phyloP scores from a whole-genome alignment of 2,888 invertebrate species.

The Agelastica alni region DNA sequence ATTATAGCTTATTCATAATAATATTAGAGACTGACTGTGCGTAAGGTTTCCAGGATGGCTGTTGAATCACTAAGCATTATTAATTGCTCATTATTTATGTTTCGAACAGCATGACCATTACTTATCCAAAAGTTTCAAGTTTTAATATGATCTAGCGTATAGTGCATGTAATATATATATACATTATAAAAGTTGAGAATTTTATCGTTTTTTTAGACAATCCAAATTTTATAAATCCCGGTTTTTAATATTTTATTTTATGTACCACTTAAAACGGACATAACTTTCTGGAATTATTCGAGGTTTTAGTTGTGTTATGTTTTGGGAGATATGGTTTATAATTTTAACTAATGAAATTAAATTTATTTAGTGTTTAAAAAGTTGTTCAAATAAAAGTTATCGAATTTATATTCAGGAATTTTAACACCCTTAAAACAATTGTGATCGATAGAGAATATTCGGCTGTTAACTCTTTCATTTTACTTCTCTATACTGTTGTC shows the following conservation, averaged over 20 bases:
- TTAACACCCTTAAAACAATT: neutral
- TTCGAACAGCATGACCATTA: neutral
- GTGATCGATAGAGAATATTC: neutral
- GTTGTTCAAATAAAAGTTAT: neutral
- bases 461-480: too few species aligned
- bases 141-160: neutral
- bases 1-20: slow-evolving; percentile 15
- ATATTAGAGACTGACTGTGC: slow-evolving; percentile 17
- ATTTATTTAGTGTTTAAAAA: neutral
- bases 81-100: too few species aligned
- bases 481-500: too few species aligned
- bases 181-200: neutral
- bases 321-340: neutral
- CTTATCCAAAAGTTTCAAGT: neutral
- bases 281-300: neutral
- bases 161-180: neutral
- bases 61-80: too few species aligned
- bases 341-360: neutral
- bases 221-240: neutral
- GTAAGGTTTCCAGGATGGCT: slow-evolving; percentile 13
- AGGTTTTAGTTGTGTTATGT: neutral
- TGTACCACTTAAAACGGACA: neutral
- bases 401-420: neutral
- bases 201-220: neutral
- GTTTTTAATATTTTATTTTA: neutral